These are phyloP conservation scores for Peucedramus taeniatus DNA, from an alignment of 2,113 vertebrate species.

Conservation along the genomic window DNA sequence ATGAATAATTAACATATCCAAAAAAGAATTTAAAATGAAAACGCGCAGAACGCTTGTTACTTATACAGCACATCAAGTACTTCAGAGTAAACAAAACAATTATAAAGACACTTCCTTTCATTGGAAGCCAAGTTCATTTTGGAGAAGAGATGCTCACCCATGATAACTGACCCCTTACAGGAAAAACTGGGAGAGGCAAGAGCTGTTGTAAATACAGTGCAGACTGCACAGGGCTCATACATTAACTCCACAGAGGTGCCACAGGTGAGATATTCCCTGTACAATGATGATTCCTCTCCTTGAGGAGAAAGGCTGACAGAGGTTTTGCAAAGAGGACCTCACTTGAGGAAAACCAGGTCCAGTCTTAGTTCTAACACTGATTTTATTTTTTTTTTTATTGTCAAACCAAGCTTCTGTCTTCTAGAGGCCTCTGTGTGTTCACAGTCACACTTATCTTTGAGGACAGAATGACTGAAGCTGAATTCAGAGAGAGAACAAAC, in stretches of 20 bases:
- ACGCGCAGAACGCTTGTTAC: neutral
- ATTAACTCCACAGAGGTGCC: neutral
- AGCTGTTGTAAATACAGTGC: neutral
- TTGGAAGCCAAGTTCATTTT: conserved; percentile 44
- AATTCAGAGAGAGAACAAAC: neutral
- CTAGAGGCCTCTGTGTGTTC: neutral
- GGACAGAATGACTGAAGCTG: neutral
- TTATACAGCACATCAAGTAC: neutral
- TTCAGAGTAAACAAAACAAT: conserved; percentile 45
- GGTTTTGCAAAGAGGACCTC: neutral
- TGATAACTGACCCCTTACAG: conserved; percentile 23
- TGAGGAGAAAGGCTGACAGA: neutral
- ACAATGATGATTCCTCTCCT: fast-evolving
- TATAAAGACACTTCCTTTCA: conserved; percentile 32
- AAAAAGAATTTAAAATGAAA: neutral
- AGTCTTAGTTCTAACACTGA: neutral
- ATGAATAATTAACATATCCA: neutral
- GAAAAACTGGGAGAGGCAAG: conserved; percentile 13
- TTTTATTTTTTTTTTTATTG: neutral
- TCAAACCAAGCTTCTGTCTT: neutral
- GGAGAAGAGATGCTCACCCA: conserved; percentile 31
- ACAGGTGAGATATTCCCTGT: neutral
- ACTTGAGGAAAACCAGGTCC: neutral
- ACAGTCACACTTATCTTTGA: neutral
- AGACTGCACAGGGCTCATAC: neutral